Evolutionary conservation across 2,113 vertebrate genomes (phyloP).

Genomic region (Baryphthengus martii): DNA sequence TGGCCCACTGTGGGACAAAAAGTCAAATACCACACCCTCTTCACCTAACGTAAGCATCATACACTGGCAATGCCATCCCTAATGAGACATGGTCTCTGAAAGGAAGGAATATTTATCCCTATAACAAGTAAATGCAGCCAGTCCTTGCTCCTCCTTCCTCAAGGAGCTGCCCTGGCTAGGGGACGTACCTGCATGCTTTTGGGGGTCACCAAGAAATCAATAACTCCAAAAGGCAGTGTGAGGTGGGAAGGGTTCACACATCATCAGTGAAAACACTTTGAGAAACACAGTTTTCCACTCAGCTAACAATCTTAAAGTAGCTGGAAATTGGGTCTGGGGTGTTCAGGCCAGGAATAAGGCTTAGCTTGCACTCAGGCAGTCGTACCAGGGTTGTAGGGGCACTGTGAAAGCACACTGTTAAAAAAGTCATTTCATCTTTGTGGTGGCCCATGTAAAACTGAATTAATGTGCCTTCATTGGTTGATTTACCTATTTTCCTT

Average conservation of each 20-base stretch:
- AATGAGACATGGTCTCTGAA: neutral
- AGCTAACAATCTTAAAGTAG: neutral
- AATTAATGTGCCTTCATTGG: neutral
- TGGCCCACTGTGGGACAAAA: neutral
- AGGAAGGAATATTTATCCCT: neutral
- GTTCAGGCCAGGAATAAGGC: neutral
- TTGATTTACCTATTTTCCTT: neutral
- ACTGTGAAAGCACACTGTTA: neutral
- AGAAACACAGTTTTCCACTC: neutral
- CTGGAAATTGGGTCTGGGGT: neutral
- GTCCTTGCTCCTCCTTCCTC: neutral
- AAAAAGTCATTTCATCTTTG: neutral
- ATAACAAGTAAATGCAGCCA: neutral
- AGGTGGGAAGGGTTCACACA: accelerated
- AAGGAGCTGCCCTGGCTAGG: neutral
- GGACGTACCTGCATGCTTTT: accelerated
- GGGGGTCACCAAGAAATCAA: neutral
- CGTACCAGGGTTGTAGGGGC: accelerated
- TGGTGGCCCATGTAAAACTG: neutral
- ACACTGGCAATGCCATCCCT: neutral
- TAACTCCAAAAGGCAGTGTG: neutral
- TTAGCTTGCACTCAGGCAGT: neutral
- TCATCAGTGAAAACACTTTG: neutral
- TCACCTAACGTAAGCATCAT: neutral
- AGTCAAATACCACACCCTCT: accelerated